Evolutionary conservation across 2,113 vertebrate species (phyloP).

Genomic region (Calyptommatus sinebrachiatus): DNA sequence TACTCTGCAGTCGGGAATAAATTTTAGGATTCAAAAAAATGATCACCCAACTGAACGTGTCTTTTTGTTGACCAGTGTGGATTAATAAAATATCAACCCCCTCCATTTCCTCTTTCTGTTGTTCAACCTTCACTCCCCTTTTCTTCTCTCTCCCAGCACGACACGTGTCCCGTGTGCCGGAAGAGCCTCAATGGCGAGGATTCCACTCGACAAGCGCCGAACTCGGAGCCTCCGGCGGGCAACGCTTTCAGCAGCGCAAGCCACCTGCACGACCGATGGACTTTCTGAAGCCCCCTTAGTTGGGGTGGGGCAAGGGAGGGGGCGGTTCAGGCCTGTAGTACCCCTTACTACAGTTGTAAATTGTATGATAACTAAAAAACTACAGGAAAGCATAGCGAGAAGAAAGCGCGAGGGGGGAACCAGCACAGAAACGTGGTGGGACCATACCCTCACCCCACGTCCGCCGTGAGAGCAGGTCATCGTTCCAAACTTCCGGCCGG

Average conservation of each 20-base stretch:
- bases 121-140: accelerated
- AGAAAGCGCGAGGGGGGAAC: constrained; percentile 29
- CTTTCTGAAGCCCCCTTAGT: constrained; percentile 78
- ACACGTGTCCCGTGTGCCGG: constrained; percentile 96
- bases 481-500: background rate
- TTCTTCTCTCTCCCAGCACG: constrained; percentile 76
- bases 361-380: constrained; percentile 52
- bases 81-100: background rate
- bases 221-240: constrained; percentile 64
- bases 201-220: constrained; percentile 77
- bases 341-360: constrained; percentile 45
- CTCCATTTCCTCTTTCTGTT: too few relatives aligned
- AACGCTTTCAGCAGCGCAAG: constrained; percentile 79
- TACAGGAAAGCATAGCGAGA: background rate
- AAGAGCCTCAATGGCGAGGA: constrained; percentile 94
- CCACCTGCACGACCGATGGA: constrained; percentile 89
- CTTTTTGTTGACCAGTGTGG: too few relatives aligned
- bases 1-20: too few relatives aligned
- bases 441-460: background rate
- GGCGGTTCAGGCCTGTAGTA: constrained; percentile 16
- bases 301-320: background rate
- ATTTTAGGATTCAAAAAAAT: too few relatives aligned
- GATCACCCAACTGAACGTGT: too few relatives aligned
- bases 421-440: constrained; percentile 9
- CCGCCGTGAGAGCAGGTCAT: background rate